Evolutionary conservation across 2,113 vertebrate genomes (phyloP), one percentile per base, ranked within the genome.

Genomic region (Rhipidura dahli): DNA sequence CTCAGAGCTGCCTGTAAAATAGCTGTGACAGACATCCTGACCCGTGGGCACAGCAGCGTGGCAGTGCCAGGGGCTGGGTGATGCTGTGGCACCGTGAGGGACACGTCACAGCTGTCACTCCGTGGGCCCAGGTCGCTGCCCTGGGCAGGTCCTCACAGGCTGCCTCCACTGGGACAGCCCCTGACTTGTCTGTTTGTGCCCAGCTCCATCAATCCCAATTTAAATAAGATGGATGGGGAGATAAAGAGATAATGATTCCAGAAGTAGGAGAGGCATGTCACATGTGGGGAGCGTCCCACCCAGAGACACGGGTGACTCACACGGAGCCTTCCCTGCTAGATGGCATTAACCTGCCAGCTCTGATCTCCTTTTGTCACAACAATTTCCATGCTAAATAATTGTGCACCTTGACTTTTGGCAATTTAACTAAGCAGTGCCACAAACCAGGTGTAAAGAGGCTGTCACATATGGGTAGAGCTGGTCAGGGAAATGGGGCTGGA

Each of bases 101-200:
- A 50, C 44, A 13, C 17, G 3, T 82, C 93, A 87, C 6, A 30
- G 1, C 87, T 11, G 11, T 4, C 10, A 50, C 54, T 80, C 75
- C 3, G 7, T 4, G 5, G 79, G 66, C 79, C 23, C 13, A 3
- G 4, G 1, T 90, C 12, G 0, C 60, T 81, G 8, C 76, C 15
- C 0, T 26, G 92, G 88, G 80, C 95, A 75, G 13, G 94, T 95
- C 83, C 83, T 70, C 22, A 2, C 95, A 92, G 72, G 95, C 86
- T 75, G 86, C 13, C 0, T 70, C 42, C 76, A 23, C 13, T 26
- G 47, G 93, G 86, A 47, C 94, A 89, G 35, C 75, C 86, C 64
- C 49, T 6, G 14, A 77, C 96, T 94, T 97, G 96, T 93, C 96
- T 94, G 93, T 95, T 97, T 94, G 71, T 96, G 96, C 63, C 28